phyloP scores from a whole-genome alignment of 2,888 invertebrate genomes.

The Chrysolina americana region DNA sequence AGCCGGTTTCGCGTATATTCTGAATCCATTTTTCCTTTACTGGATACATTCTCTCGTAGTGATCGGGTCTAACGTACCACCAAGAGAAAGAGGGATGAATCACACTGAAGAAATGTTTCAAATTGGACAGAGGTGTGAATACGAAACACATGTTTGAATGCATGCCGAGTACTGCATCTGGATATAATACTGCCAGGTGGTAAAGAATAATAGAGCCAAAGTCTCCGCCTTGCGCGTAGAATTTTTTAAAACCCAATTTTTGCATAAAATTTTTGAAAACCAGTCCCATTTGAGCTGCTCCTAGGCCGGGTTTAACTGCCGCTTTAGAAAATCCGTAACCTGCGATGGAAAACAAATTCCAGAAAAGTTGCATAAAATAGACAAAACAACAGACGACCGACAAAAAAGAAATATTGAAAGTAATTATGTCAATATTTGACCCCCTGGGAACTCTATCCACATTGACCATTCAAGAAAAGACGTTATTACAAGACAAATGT shows the following conservation, averaged over 20 bases:
- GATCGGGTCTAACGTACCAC: slow-evolving; percentile 70
- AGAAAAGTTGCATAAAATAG: too few relatives aligned
- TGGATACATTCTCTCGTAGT: slow-evolving; percentile 72
- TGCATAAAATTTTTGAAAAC: slow-evolving; percentile 80
- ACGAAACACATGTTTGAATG: slow-evolving; percentile 77
- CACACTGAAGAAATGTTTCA: slow-evolving; percentile 69
- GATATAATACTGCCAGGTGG: slow-evolving; percentile 76
- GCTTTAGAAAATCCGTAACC: slow-evolving; percentile 68
- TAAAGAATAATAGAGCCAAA: slow-evolving; percentile 82
- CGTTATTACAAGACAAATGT: too few relatives aligned
- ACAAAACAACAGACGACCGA: too few relatives aligned
- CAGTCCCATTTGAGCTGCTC: slow-evolving; percentile 73
- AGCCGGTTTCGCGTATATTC: slow-evolving; percentile 73
- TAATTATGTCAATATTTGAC: too few relatives aligned
- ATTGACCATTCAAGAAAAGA: too few relatives aligned
- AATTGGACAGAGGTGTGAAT: slow-evolving; percentile 63
- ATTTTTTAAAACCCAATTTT: slow-evolving; percentile 77
- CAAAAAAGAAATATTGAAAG: too few relatives aligned
- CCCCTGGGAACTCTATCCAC: too few relatives aligned
- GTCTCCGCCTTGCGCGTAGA: slow-evolving; percentile 85
- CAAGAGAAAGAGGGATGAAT: slow-evolving; percentile 73
- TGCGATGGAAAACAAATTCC: slow-evolving; percentile 63
- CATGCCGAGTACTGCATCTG: slow-evolving; percentile 72
- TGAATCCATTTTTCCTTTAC: slow-evolving; percentile 65
- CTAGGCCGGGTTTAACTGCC: slow-evolving; percentile 76